phyloP scores from a whole-genome alignment of 2,113 vertebrate species.

The Pundamilia nyererei region DNA sequence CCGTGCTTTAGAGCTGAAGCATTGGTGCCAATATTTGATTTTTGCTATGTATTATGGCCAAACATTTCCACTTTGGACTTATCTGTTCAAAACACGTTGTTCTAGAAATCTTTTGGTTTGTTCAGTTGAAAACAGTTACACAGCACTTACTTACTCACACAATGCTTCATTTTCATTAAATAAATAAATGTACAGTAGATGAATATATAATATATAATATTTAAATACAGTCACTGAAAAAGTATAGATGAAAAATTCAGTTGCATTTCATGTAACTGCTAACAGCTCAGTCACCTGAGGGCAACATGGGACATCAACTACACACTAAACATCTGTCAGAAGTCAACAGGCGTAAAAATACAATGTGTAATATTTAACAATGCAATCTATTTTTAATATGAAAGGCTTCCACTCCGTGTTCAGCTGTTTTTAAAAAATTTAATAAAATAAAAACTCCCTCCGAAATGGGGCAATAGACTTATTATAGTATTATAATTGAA shows the following conservation, averaged over 20 bases:
- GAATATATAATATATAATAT: not conserved
- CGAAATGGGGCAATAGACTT: not conserved
- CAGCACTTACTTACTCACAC: not conserved
- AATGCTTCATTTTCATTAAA: not conserved
- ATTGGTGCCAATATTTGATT: not conserved
- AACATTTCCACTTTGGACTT: not conserved
- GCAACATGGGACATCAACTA: not conserved
- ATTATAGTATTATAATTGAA: not conserved
- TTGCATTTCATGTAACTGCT: not conserved
- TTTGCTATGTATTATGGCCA: not conserved
- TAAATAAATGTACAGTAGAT: not conserved
- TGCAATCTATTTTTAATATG: not conserved
- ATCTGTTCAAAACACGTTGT: not conserved
- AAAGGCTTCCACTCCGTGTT: not conserved
- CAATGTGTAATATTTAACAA: not conserved
- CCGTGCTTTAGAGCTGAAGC: not conserved
- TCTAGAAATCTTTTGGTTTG: not conserved
- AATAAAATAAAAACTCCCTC: not conserved
- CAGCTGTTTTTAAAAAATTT: rapidly evolving
- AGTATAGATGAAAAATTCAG: not conserved
- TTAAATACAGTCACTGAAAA: not conserved
- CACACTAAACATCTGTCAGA: not conserved
- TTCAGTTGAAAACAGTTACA: not conserved
- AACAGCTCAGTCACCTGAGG: not conserved
- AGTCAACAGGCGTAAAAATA: not conserved